A percentile compares a stretch with the other conserved stretches of the same genome.
Evolutionary conservation across 2,113 vertebrate genomes (phyloP).

Genomic region (Hucho hucho): DNA sequence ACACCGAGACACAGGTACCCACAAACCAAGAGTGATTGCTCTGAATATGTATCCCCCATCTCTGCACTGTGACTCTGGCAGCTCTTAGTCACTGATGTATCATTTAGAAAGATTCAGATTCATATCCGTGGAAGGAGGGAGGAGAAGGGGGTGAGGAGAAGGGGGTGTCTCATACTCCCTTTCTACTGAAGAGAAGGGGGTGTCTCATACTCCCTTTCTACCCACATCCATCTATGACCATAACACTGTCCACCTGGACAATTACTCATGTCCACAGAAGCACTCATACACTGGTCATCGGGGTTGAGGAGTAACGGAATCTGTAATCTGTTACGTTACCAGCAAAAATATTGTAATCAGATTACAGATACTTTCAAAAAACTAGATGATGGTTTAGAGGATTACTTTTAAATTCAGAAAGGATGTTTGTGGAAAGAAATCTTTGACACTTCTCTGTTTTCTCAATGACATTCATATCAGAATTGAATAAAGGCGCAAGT

Average conservation of each 20-base stretch:
- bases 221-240: constrained; percentile 18
- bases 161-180: constrained; percentile 33
- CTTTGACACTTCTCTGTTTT: no score
- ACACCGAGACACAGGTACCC: constrained; percentile 6
- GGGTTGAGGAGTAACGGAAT: no score
- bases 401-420: no score
- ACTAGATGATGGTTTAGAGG: no score
- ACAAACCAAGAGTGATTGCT: constrained; percentile 35
- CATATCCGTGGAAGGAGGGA: constrained; percentile 33
- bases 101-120: constrained; percentile 36
- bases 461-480: no score
- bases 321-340: no score
- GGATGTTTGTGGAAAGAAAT: no score
- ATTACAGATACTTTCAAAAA: no score
- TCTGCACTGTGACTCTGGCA: constrained; percentile 14
- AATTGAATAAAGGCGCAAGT: no score
- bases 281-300: no score
- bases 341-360: no score
- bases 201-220: constrained; percentile 36
- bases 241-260: not conserved
- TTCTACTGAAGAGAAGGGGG: constrained; percentile 30
- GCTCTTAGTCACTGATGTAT: constrained; percentile 39
- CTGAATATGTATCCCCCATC: constrained; percentile 46
- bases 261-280: not conserved
- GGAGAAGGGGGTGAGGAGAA: constrained; percentile 46